phyloP scores from a whole-genome alignment of 1,140 invertebrate species.

The Drosophila dunni region DNA sequence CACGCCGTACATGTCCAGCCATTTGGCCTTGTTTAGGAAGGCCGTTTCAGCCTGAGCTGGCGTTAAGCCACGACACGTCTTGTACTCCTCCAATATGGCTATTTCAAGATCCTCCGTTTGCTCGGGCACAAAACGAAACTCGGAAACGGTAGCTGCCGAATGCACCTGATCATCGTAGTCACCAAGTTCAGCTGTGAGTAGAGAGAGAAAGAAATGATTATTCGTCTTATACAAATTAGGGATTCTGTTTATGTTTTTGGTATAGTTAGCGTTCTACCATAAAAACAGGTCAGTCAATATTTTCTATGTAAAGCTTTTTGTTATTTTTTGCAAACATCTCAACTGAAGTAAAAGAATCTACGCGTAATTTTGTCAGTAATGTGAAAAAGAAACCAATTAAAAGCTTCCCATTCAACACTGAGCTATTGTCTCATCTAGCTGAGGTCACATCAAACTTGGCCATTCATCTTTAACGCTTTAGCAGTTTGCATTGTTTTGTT shows the following conservation, averaged over 20 bases:
- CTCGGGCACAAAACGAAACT: constrained; percentile 97
- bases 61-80: constrained; percentile 91
- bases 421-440: constrained; percentile 12
- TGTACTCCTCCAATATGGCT: constrained; percentile 95
- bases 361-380: background rate
- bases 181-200: constrained; percentile 94
- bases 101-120: constrained; percentile 98
- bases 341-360: constrained; percentile 2
- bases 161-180: constrained; percentile 97
- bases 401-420: background rate
- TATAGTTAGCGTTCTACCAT: no score
- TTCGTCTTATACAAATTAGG: no score
- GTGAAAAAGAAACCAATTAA: constrained; percentile 17
- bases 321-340: no score
- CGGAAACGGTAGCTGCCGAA: constrained; percentile 97
- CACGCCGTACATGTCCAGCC: constrained; percentile 98
- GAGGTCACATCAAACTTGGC: constrained; percentile 35
- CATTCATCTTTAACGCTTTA: constrained; percentile 26
- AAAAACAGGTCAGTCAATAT: no score
- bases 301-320: no score
- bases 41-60: constrained; percentile 97
- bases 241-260: no score
- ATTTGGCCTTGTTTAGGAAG: constrained; percentile 97
- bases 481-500: constrained; percentile 31
- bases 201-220: background rate